Percentiles rank a stretch among this genome's conserved stretches.
Evolutionary conservation across 2,888 invertebrate species (phyloP).

Genomic region (Bimastos eiseni): DNA sequence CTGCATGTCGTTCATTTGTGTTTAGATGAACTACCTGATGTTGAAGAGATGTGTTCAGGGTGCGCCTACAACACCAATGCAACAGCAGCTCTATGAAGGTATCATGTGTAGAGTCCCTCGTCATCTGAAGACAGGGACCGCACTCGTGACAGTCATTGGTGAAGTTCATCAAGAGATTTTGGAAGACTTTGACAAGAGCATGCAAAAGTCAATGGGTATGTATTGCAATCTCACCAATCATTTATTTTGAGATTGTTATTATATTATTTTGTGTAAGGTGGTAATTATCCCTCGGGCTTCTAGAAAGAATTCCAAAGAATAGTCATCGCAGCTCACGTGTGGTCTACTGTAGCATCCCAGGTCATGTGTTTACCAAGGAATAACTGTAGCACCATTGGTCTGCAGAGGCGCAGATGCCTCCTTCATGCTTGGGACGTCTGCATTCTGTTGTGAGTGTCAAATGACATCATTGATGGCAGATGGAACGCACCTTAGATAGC

Average conservation of each 20-base stretch:
- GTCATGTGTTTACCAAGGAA: too few species aligned
- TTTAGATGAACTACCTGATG: conserved; percentile 60
- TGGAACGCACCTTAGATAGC: too few species aligned
- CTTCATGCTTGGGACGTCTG: background rate
- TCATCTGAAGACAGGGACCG: conserved; percentile 49
- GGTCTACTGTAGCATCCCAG: too few species aligned
- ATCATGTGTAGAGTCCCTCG: conserved; percentile 59
- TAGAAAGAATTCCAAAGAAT: too few species aligned
- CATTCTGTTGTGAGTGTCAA: background rate
- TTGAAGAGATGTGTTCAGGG: conserved; percentile 60
- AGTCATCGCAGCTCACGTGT: too few species aligned
- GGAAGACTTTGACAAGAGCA: conserved; percentile 56
- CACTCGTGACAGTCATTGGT: conserved; percentile 49
- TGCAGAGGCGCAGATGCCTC: background rate
- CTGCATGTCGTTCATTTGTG: background rate
- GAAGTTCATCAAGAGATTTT: conserved; percentile 57
- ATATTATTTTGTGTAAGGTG: too few species aligned
- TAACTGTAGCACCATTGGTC: background rate
- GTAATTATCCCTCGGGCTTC: too few species aligned
- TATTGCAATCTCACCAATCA: background rate
- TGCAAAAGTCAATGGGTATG: conserved; percentile 62
- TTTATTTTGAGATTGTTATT: too few species aligned
- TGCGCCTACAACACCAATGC: conserved; percentile 60
- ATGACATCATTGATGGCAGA: background rate
- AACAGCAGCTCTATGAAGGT: conserved; percentile 58